These are phyloP conservation scores for Oscheius sp. DNA, from an alignment of 1,140 invertebrate species.

Conservation along the genomic window DNA sequence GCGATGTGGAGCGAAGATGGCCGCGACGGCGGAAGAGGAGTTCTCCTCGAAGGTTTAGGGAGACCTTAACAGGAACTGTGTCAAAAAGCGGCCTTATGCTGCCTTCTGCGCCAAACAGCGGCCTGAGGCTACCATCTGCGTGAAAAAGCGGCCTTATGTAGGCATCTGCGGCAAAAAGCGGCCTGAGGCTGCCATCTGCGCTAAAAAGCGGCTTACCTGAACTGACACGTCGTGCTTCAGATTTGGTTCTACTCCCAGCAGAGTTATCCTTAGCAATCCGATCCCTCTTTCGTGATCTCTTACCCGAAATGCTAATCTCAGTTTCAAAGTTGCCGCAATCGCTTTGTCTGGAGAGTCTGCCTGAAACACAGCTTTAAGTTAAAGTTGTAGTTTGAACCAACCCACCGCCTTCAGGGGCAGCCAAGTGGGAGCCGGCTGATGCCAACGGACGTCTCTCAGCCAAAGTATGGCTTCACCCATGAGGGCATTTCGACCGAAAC, in stretches of 20 bases:
- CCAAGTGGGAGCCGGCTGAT: not conserved
- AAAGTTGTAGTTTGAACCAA: too few species aligned
- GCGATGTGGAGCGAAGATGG: not conserved
- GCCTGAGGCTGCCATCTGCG: not conserved
- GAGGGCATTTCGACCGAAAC: not conserved
- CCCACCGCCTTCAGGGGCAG: not conserved
- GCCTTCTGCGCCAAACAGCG: not conserved
- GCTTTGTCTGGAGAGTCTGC: not conserved
- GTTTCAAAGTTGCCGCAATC: not conserved
- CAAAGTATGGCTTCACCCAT: not conserved
- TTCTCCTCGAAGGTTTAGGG: not conserved
- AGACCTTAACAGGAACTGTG: too few species aligned
- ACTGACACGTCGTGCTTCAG: not conserved
- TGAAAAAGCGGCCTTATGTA: too few species aligned
- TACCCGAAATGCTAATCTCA: not conserved
- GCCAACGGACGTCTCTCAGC: not conserved
- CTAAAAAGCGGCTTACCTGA: slow-evolving; percentile 2
- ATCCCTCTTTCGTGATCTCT: not conserved
- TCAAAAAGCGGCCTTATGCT: not conserved
- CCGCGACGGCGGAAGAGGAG: not conserved
- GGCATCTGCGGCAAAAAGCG: not conserved
- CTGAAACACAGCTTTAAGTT: not conserved
- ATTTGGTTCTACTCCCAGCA: not conserved
- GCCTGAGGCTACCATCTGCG: not conserved
- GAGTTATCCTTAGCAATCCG: not conserved